Base-by-base conservation (phyloP, 2,888 invertebrate genomes). In the Hanleya hanleyi region DNA sequence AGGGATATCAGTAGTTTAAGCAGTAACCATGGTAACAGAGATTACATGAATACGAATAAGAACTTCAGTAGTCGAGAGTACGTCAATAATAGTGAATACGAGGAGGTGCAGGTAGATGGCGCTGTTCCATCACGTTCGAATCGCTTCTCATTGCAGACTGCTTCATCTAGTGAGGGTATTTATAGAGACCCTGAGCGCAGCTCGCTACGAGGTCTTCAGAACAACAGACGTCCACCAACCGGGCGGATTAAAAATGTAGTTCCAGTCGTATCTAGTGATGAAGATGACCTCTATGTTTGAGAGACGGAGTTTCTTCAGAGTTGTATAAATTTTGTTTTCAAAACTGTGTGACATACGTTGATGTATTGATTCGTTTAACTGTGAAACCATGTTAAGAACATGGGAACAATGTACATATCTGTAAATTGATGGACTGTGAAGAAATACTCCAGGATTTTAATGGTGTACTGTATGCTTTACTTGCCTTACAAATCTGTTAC, bases 251-350 rank as follows among this genome's bases (percentile, higher is more conserved):
- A 57, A 26, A 57, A 57, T 32, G 29, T 29, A 15, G 32, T 26
- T 57, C 22, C 29, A 26, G 12, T 26, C 22, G 57, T 15, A 4
- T 22, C 57, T 15, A 57, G 32, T 57, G 57, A 57, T 18, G 57
- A 57, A 4, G 57, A 57, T 57, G 57, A 57, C 29, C 22, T 29
- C 22, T 57, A 57, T 57, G 57, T 57, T 57, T n/a, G n/a, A n/a
- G n/a, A n/a, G n/a, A n/a, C n/a, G n/a, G n/a, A n/a, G n/a, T n/a
- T n/a, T n/a, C n/a, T n/a, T n/a, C n/a, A n/a, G n/a, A n/a, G n/a
- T n/a, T n/a, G n/a, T n/a, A n/a, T n/a, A n/a, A n/a, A n/a, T n/a
- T n/a, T n/a, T n/a, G n/a, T n/a, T n/a, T n/a, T n/a, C n/a, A n/a
- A n/a, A n/a, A n/a, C n/a, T n/a, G n/a, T n/a, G n/a, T n/a, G n/a